Evolutionary conservation across 2,113 vertebrate genomes (phyloP).

Genomic region (Abramis brama): DNA sequence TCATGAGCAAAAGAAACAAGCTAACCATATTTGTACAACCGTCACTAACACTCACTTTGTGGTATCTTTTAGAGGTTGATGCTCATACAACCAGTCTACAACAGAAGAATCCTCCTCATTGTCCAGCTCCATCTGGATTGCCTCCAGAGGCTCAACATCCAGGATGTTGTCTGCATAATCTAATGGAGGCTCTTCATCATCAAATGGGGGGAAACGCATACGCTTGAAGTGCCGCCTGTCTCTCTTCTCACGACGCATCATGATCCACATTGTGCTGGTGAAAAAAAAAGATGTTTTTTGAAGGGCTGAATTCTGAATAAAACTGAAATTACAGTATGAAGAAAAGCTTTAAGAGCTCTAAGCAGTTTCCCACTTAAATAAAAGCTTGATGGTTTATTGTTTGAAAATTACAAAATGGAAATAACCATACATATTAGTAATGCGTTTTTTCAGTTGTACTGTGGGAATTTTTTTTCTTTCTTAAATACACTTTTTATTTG

Average conservation of each 20-base stretch:
- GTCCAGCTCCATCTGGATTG: conserved; percentile 97
- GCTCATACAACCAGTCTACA: conserved; percentile 96
- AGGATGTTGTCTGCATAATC: conserved; percentile 98
- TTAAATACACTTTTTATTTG: no score
- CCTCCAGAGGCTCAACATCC: conserved; percentile 96
- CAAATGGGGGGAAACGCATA: conserved; percentile 97
- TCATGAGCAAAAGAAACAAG: not conserved
- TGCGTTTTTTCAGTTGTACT: no score
- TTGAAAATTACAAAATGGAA: no score
- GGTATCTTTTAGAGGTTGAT: conserved; percentile 92
- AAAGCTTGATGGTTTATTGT: no score
- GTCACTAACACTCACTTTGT: conserved; percentile 78
- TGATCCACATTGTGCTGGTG: conserved; percentile 97
- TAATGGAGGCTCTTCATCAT: conserved; percentile 95
- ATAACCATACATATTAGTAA: no score
- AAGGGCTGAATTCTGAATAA: no score
- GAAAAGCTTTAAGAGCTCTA: no score
- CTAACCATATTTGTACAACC: not conserved
- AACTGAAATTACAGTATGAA: no score
- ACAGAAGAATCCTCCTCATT: conserved; percentile 90
- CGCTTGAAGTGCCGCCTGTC: conserved; percentile 97
- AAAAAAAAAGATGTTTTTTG: no score
- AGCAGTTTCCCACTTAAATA: no score
- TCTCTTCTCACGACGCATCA: conserved; percentile 98
- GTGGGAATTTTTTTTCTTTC: no score